Conservation (phyloP, 1,140 invertebrate genomes). For the Aethina tumida region DNA sequence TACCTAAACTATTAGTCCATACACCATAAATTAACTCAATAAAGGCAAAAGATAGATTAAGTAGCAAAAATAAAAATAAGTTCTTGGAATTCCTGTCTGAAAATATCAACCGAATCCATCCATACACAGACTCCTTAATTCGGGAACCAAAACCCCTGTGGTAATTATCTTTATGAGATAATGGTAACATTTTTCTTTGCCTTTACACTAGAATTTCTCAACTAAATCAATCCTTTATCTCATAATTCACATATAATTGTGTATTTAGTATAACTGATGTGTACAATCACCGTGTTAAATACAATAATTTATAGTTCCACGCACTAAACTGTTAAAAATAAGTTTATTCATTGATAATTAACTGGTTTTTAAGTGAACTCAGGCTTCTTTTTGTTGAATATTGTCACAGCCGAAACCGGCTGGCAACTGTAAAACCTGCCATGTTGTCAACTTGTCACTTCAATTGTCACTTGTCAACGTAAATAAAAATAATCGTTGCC, state of each 20-base stretch:
- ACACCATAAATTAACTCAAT: slow-evolving; percentile 92
- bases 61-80: slow-evolving; percentile 85
- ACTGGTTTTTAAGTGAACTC: neutral
- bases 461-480: neutral
- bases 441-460: slow-evolving; percentile 11
- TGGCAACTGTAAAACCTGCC: slow-evolving; percentile 11
- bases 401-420: slow-evolving; percentile 13
- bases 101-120: slow-evolving; percentile 80
- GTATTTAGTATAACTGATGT: neutral
- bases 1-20: slow-evolving; percentile 88
- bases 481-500: neutral
- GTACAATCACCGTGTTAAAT: neutral
- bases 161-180: slow-evolving; percentile 64
- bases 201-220: neutral
- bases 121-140: slow-evolving; percentile 59
- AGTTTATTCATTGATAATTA: neutral
- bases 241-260: neutral
- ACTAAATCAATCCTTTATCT: neutral
- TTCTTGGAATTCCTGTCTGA: slow-evolving; percentile 89
- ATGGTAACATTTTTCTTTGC: slow-evolving; percentile 54
- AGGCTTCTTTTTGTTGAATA: too few species aligned
- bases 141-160: slow-evolving; percentile 47
- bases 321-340: slow-evolving; percentile 10
- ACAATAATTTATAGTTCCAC: neutral
- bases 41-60: slow-evolving; percentile 94